These are phyloP conservation scores for Pristionchus maxplancki DNA, from an alignment of 2,888 invertebrate genomes.

Conservation along the genomic window DNA sequence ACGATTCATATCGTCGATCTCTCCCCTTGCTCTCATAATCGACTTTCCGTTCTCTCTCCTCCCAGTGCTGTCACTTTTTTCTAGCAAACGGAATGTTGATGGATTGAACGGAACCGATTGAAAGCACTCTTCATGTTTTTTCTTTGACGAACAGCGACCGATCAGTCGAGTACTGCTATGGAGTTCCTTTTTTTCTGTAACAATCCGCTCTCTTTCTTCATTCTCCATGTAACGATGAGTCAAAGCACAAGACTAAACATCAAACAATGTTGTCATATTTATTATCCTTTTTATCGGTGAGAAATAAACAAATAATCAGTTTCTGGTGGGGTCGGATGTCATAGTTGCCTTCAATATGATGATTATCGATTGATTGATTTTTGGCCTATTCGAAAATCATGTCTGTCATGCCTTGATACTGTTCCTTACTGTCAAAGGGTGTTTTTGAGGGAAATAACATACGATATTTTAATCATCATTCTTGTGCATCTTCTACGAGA, in stretches of 20 bases:
- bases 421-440: too few species aligned
- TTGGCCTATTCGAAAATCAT: neutral
- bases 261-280: too few species aligned
- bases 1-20: neutral
- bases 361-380: neutral
- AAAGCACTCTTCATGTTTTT: neutral
- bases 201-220: too few species aligned
- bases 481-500: neutral
- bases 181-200: too few species aligned
- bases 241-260: too few species aligned
- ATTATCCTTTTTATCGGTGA: too few species aligned
- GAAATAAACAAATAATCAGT: neutral
- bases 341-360: neutral
- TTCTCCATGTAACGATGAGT: too few species aligned
- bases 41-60: neutral
- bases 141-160: neutral
- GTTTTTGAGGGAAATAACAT: too few species aligned
- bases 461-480: too few species aligned
- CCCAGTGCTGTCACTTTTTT: neutral
- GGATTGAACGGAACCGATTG: neutral
- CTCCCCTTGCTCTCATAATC: neutral
- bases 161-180: too few species aligned
- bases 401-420: too few species aligned
- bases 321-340: neutral
- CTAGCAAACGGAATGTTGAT: neutral